A percentile compares a stretch with the other conserved stretches of the same genome.
Evolutionary conservation across 2,888 invertebrate species (phyloP).

Genomic region (Lasioglossum marginatum): DNA sequence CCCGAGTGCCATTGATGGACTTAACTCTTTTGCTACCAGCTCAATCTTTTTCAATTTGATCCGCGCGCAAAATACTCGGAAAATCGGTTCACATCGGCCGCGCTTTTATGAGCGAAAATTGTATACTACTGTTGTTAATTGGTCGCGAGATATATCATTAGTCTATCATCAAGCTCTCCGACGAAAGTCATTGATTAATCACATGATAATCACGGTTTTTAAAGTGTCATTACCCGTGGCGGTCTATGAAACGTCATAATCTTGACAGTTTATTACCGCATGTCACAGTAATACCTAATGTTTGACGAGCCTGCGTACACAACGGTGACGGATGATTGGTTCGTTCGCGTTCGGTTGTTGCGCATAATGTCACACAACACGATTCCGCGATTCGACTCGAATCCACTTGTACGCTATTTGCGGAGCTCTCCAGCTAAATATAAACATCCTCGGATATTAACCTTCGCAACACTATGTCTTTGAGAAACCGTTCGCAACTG

Average conservation of each 20-base stretch:
- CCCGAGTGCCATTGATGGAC: not conserved
- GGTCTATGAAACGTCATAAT: not conserved
- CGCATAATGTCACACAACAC: not conserved
- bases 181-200: not conserved
- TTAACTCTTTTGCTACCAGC: not conserved
- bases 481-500: not conserved
- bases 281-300: not conserved
- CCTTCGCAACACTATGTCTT: not conserved
- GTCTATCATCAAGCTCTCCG: not conserved
- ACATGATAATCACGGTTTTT: not conserved
- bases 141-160: not conserved
- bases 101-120: not conserved
- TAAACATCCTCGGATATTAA: not conserved
- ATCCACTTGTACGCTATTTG: not conserved
- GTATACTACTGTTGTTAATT: slow-evolving; percentile 11
- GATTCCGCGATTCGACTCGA: not conserved
- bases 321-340: not conserved
- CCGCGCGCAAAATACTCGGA: not conserved
- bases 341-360: not conserved
- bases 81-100: not conserved
- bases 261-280: not conserved
- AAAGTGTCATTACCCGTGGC: not conserved
- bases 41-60: not conserved
- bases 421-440: not conserved
- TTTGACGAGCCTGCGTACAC: not conserved